phyloP scores from a whole-genome alignment of 1,140 invertebrate species.

The Drosophila takahashii region DNA sequence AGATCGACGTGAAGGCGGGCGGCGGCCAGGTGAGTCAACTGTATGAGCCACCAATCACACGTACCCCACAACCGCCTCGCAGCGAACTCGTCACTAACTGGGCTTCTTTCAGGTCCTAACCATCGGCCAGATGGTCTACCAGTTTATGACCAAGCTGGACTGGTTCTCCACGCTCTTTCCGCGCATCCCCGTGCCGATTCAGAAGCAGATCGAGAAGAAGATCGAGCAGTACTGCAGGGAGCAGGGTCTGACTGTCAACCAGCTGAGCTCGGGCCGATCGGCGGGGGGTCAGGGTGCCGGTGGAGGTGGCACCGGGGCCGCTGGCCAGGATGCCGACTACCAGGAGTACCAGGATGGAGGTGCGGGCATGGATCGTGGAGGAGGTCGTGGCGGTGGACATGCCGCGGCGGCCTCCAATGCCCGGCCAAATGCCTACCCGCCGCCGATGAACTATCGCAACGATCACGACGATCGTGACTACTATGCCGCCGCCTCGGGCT shows the following conservation, averaged over 20 bases:
- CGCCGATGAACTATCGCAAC: conserved; percentile 63
- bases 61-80: not conserved
- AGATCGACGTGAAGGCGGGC: conserved; percentile 98
- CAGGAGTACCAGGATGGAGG: conserved; percentile 37
- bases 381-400: conserved; percentile 21
- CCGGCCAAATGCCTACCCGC: conserved; percentile 23
- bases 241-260: conserved; percentile 67
- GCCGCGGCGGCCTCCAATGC: conserved; percentile 10
- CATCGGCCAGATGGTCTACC: conserved; percentile 96
- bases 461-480: conserved; percentile 78
- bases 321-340: conserved; percentile 48
- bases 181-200: conserved; percentile 99
- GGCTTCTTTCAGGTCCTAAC: conserved; percentile 88
- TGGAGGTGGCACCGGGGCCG: not conserved
- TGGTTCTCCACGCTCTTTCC: conserved; percentile 99
- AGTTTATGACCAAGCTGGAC: conserved; percentile 97
- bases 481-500: conserved; percentile 46
- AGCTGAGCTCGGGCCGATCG: conserved; percentile 61
- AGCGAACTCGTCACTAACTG: not conserved
- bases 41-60: conserved; percentile 79
- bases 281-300: conserved; percentile 16
- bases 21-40: conserved; percentile 91
- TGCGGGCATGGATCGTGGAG: conserved; percentile 17
- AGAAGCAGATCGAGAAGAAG: conserved; percentile 94
- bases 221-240: conserved; percentile 86